phyloP scores from a whole-genome alignment of 2,888 invertebrate species.

The Rhodophaea formosa region DNA sequence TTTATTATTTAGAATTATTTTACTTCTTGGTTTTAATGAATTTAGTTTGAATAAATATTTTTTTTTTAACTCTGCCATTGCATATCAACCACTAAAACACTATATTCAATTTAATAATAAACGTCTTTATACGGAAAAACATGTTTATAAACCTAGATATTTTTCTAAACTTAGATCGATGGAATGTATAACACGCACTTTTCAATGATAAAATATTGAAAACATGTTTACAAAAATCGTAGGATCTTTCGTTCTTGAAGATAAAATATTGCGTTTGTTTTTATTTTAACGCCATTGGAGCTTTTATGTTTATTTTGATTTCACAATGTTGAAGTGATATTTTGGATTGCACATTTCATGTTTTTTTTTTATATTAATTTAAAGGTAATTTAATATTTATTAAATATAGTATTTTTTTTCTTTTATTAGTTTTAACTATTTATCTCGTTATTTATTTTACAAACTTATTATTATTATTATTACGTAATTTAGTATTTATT shows the following conservation, averaged over 20 bases:
- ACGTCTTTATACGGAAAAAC: background rate
- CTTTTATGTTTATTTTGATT: conserved; percentile 24
- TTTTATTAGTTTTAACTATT: no score
- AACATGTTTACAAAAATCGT: conserved; percentile 10
- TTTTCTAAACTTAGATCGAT: background rate
- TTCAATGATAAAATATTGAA: conserved; percentile 2
- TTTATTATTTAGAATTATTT: no score
- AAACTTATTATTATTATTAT: no score
- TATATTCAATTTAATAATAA: no score
- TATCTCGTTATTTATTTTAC: no score
- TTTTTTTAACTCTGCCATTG: no score
- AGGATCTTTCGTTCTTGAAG: background rate
- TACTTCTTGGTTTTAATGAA: no score
- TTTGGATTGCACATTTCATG: background rate
- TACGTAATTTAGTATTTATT: no score
- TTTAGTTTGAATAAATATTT: no score
- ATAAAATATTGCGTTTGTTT: background rate
- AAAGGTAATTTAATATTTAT: background rate
- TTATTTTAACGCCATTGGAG: background rate
- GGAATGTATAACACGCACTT: conserved; percentile 3
- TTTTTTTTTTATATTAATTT: conserved; percentile 20
- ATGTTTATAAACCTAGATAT: background rate
- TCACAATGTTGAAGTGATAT: background rate
- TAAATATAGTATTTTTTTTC: background rate
- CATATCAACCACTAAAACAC: no score